A percentile compares a stretch with the other conserved stretches of the same genome.
phyloP scores from a whole-genome alignment of 2,888 invertebrate species.

The Drosophila mayaguana region DNA sequence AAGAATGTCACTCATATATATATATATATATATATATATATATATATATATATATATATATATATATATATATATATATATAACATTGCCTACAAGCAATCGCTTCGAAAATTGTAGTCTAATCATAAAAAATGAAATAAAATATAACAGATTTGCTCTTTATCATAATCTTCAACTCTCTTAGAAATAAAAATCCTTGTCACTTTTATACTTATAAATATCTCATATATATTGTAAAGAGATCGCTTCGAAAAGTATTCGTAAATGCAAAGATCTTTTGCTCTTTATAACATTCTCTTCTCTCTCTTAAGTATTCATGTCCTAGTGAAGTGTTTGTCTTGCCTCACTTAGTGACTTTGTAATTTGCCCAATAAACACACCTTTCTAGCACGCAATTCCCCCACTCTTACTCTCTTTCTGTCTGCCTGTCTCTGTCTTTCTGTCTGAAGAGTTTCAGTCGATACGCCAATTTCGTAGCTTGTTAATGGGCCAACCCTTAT shows the following conservation, averaged over 20 bases:
- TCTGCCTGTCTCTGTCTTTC: not conserved
- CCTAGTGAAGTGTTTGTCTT: not conserved
- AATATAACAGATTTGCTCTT: too few species aligned
- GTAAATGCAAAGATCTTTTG: not conserved
- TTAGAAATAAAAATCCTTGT: not conserved
- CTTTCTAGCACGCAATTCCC: conserved; percentile 27
- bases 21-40: not conserved
- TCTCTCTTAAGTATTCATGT: conserved; percentile 2
- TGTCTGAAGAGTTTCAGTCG: not conserved
- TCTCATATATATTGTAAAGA: not conserved
- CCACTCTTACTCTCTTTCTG: not conserved
- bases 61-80: not conserved
- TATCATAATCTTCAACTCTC: not conserved
- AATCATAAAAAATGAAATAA: too few species aligned
- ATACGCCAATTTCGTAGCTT: conserved; percentile 1
- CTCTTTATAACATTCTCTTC: not conserved
- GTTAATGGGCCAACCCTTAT: conserved; percentile 33
- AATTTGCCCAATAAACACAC: conserved; percentile 7
- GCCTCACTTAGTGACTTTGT: not conserved
- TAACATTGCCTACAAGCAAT: not conserved
- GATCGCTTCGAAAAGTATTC: not conserved
- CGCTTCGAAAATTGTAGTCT: too few species aligned
- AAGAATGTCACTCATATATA: conserved; percentile 47
- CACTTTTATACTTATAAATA: not conserved
- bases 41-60: not conserved